These are phyloP conservation scores for Erebia epiphron DNA, from an alignment of 2,888 invertebrate genomes.

Conservation along the genomic window DNA sequence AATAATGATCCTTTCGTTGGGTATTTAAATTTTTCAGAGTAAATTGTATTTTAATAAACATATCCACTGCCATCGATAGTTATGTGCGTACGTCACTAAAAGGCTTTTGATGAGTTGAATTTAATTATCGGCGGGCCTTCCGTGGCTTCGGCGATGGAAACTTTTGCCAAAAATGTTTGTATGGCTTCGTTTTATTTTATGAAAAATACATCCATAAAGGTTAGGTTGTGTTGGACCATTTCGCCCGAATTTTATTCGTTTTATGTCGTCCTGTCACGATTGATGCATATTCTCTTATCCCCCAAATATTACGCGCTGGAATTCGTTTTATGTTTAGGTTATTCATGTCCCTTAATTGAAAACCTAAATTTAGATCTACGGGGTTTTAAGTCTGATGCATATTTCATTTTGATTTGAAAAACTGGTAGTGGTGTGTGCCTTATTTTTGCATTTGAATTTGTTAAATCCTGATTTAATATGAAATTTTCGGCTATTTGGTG, in stretches of 20 bases:
- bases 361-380: constrained; percentile 16
- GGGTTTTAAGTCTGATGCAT: constrained; percentile 9
- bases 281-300: constrained; percentile 33
- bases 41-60: constrained; percentile 7
- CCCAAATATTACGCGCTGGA: constrained; percentile 24
- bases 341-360: constrained; percentile 28
- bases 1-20: no score
- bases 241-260: constrained; percentile 30
- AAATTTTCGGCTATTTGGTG: neutral
- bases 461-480: neutral
- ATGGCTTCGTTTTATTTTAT: constrained; percentile 27
- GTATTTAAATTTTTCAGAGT: neutral
- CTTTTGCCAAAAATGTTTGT: constrained; percentile 36
- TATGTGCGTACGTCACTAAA: constrained; percentile 46
- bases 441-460: neutral
- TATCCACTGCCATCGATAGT: constrained; percentile 37
- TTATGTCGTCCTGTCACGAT: constrained; percentile 30
- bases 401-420: constrained; percentile 8
- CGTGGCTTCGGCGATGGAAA: constrained; percentile 40
- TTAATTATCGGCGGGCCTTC: constrained; percentile 45
- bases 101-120: constrained; percentile 46
- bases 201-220: constrained; percentile 23
- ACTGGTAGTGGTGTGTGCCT: neutral
- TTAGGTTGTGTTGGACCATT: constrained; percentile 29
- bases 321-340: constrained; percentile 26